phyloP scores from a whole-genome alignment of 2,888 invertebrate genomes.

The Teleogryllus oceanicus region DNA sequence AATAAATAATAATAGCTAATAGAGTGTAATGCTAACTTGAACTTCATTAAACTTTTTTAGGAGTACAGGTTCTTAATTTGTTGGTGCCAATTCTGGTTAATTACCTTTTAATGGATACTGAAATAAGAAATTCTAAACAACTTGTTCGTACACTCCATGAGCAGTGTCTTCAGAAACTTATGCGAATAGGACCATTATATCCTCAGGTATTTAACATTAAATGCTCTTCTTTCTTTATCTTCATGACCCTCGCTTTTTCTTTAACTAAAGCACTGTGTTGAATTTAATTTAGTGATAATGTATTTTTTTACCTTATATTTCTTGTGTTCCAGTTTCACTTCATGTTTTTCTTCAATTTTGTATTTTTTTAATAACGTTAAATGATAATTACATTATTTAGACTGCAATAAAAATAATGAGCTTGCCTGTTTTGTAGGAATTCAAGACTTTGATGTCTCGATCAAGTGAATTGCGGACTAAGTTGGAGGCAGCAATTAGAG shows the following conservation, averaged over 20 bases:
- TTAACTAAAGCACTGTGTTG: too few species aligned
- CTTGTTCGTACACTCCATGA: slow-evolving; percentile 76
- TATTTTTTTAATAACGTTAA: not conserved
- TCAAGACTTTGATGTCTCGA: slow-evolving; percentile 84
- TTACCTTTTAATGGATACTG: slow-evolving; percentile 69
- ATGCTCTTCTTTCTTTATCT: too few species aligned
- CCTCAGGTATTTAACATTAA: slow-evolving; percentile 62
- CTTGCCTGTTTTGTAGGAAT: slow-evolving; percentile 60
- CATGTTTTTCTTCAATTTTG: not conserved
- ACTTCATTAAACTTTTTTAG: slow-evolving; percentile 51
- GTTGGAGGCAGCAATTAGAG: slow-evolving; percentile 82
- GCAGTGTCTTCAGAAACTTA: slow-evolving; percentile 82
- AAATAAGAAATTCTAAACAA: slow-evolving; percentile 58
- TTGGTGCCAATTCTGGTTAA: slow-evolving; percentile 88
- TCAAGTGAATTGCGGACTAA: slow-evolving; percentile 74
- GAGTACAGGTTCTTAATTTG: slow-evolving; percentile 83
- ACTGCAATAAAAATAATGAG: slow-evolving; percentile 23
- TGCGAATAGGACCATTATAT: slow-evolving; percentile 87
- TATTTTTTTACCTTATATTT: not conserved
- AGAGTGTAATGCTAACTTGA: not conserved
- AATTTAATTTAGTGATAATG: not conserved
- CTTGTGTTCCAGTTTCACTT: not conserved
- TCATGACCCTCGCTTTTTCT: too few species aligned
- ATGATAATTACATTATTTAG: not conserved
- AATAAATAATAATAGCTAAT: not conserved